Evolutionary conservation across 2,888 invertebrate genomes (phyloP).

Genomic region (Gnatocerus cornutus): DNA sequence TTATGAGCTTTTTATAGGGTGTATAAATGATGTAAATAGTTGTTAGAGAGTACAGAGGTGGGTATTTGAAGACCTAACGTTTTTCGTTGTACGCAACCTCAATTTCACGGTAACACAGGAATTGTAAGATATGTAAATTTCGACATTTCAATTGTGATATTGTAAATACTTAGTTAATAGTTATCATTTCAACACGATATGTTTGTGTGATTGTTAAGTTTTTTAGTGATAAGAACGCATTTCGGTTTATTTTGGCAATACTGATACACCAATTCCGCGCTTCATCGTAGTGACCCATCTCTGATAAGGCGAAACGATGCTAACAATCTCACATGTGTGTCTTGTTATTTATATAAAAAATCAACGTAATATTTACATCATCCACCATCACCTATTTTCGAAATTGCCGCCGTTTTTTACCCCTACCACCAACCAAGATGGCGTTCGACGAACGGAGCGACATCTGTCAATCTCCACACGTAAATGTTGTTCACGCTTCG

Average conservation of each 20-base stretch:
- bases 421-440: slow-evolving; percentile 26
- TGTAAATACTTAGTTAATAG: slow-evolving; percentile 67
- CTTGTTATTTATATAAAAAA: slow-evolving; percentile 59
- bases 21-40: slow-evolving; percentile 56
- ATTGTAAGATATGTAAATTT: slow-evolving; percentile 67
- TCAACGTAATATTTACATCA: slow-evolving; percentile 42
- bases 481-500: slow-evolving; percentile 58
- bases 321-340: slow-evolving; percentile 66
- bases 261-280: slow-evolving; percentile 43
- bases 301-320: slow-evolving; percentile 52
- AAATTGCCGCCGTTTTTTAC: slow-evolving; percentile 38
- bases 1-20: slow-evolving; percentile 64
- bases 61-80: slow-evolving; percentile 62
- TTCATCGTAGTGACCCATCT: slow-evolving; percentile 55
- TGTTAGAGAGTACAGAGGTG: slow-evolving; percentile 61
- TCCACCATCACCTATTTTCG: slow-evolving; percentile 42
- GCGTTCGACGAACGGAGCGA: slow-evolving; percentile 15
- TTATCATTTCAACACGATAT: slow-evolving; percentile 54
- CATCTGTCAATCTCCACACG: slow-evolving; percentile 18
- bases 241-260: slow-evolving; percentile 59
- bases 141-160: slow-evolving; percentile 68
- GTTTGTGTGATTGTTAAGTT: slow-evolving; percentile 55
- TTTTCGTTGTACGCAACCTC: slow-evolving; percentile 37
- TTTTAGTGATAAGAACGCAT: slow-evolving; percentile 51
- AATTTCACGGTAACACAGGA: slow-evolving; percentile 47